Evolutionary conservation across 1,140 invertebrate species (phyloP), one percentile per base, ranked within the genome.

Genomic region (Harpegnathos saltator): DNA sequence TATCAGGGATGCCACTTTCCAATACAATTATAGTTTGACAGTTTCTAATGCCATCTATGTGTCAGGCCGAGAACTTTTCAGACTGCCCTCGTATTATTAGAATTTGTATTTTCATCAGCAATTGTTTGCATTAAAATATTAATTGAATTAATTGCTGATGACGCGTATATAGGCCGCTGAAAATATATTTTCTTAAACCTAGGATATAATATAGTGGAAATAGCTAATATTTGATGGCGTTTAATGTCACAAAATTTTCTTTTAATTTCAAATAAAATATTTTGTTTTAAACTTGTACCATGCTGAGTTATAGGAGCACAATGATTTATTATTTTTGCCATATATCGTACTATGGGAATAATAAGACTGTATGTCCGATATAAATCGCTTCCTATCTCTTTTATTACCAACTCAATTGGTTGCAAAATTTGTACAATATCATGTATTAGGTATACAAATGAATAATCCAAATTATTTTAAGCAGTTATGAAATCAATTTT

Each of bases 141-240:
- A n/a, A n/a, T n/a, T n/a, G n/a, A n/a, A n/a, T n/a, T n/a, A n/a
- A n/a, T n/a, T n/a, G n/a, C n/a, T n/a, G n/a, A n/a, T n/a, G n/a
- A n/a, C n/a, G n/a, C n/a, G n/a, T n/a, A n/a, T n/a, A n/a, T n/a
- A n/a, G n/a, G n/a, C n/a, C n/a, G n/a, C n/a, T n/a, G n/a, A n/a
- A n/a, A n/a, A n/a, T n/a, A n/a, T n/a, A n/a, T n/a, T n/a, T n/a
- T n/a, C n/a, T n/a, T n/a, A n/a, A n/a, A n/a, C n/a, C n/a, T 66
- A 38, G 63, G 63, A 66, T 66, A 33, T 26, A 66, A 48, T 48
- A 66, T 50, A 24, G 65, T 66, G 11, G 44, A 26, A 17, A 66
- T 7, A 0, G 15, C 22, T 66, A 66, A 66, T 24, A 66, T 66
- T 66, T 50, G 44, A 24, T 50, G 2, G 5, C 19, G 65, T 26